Percentiles rank a stretch among this genome's conserved stretches.
These are phyloP conservation scores for Vanessa tameamea DNA, from an alignment of 1,140 invertebrate species.

Conservation along the genomic window DNA sequence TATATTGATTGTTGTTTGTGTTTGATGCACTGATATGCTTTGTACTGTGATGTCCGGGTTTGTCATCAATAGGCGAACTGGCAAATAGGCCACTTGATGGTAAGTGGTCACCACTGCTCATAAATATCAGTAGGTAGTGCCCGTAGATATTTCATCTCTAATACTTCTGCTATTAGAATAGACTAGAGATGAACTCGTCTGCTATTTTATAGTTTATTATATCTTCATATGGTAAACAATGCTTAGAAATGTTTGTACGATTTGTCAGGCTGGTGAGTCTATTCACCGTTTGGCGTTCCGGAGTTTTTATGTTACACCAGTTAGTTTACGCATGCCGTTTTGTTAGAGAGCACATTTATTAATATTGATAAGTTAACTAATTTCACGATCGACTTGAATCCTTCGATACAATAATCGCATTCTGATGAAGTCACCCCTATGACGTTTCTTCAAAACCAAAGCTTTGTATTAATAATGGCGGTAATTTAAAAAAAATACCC, in stretches of 20 bases:
- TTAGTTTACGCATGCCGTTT: constrained; percentile 40
- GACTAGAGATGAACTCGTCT: not conserved
- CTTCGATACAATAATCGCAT: not conserved
- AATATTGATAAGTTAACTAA: constrained; percentile 9
- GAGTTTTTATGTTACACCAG: constrained; percentile 43
- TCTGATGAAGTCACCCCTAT: not conserved
- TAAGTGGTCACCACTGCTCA: too few species aligned
- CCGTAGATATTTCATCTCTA: too few species aligned
- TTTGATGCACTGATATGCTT: too few species aligned
- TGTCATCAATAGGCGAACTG: too few species aligned
- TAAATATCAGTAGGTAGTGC: too few species aligned
- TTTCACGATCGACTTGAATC: not conserved
- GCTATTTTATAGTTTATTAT: not conserved
- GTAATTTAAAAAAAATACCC: too few species aligned
- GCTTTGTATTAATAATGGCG: too few species aligned
- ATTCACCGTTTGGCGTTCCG: constrained; percentile 53
- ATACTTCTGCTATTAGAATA: too few species aligned
- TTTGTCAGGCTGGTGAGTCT: constrained; percentile 56
- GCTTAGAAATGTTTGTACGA: constrained; percentile 46
- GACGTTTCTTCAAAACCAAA: too few species aligned
- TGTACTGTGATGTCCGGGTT: too few species aligned
- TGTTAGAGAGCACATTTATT: constrained; percentile 13
- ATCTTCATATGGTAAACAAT: constrained; percentile 32
- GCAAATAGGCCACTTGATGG: too few species aligned
- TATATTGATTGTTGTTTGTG: too few species aligned